phyloP scores from a whole-genome alignment of 2,888 invertebrate genomes.

The Dasysyrphus albostriatus region DNA sequence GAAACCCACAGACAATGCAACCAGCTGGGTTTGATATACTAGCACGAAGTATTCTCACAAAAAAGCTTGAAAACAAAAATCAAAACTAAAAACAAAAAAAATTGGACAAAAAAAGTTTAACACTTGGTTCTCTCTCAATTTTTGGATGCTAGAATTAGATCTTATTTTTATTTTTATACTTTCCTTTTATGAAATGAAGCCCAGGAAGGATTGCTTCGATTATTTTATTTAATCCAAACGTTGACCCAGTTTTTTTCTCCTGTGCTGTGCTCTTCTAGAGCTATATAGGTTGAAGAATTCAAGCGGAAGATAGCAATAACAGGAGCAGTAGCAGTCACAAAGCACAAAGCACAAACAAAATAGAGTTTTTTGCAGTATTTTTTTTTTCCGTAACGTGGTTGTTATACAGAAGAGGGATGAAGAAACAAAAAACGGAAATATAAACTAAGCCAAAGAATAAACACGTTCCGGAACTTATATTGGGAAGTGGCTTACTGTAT shows the following conservation, averaged over 20 bases:
- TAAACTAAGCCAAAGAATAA: slow-evolving; percentile 34
- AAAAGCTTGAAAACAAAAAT: slow-evolving; percentile 11
- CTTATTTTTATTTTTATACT: slow-evolving; percentile 19
- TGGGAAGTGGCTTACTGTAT: slow-evolving; percentile 7
- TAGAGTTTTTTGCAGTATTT: background rate
- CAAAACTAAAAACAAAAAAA: slow-evolving; percentile 20
- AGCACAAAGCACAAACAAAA: background rate
- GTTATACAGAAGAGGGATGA: background rate
- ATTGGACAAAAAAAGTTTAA: background rate
- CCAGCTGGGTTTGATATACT: slow-evolving; percentile 15
- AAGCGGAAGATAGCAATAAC: slow-evolving; percentile 14
- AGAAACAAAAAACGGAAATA: slow-evolving; percentile 33
- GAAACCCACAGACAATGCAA: background rate
- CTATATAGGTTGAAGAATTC: slow-evolving; percentile 1
- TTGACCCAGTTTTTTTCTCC: slow-evolving; percentile 61
- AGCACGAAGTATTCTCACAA: background rate
- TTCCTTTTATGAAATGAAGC: slow-evolving; percentile 40
- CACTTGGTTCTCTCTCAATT: background rate
- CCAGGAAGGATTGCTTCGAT: slow-evolving; percentile 64
- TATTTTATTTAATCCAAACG: slow-evolving; percentile 73
- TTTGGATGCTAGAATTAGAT: slow-evolving; percentile 1
- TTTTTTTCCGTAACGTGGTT: slow-evolving; percentile 11
- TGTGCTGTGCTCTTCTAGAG: background rate
- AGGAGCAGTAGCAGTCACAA: background rate
- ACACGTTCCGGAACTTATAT: slow-evolving; percentile 21